phyloP scores from a whole-genome alignment of 1,140 invertebrate species.

The Drosophila funebris region DNA sequence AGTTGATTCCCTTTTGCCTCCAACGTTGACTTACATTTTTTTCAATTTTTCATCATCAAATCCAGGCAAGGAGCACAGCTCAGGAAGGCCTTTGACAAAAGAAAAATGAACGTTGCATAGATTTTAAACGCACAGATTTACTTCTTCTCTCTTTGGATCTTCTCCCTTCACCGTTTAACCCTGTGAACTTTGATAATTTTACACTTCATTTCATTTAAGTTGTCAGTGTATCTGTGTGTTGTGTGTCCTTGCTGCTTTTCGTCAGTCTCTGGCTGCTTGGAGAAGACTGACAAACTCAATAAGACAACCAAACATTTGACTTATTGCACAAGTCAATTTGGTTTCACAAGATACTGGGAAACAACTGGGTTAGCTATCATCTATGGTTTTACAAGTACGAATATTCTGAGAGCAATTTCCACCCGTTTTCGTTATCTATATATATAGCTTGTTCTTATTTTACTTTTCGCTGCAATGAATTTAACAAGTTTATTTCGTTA shows the following conservation, averaged over 20 bases:
- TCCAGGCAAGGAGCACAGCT: slow-evolving; percentile 13
- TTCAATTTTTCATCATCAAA: slow-evolving; percentile 81
- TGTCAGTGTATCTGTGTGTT: slow-evolving; percentile 16
- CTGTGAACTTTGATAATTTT: slow-evolving; percentile 64
- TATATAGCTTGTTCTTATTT: slow-evolving; percentile 22
- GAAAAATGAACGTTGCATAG: slow-evolving; percentile 76
- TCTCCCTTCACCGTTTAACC: background rate
- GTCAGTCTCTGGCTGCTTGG: background rate
- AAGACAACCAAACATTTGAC: slow-evolving; percentile 34
- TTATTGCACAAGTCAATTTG: slow-evolving; percentile 42
- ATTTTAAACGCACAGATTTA: slow-evolving; percentile 58
- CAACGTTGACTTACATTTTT: slow-evolving; percentile 70
- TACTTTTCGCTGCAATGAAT: slow-evolving; percentile 12
- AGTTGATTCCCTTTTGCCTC: slow-evolving; percentile 15
- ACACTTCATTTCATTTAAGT: slow-evolving; percentile 71
- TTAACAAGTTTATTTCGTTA: slow-evolving; percentile 61
- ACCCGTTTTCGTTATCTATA: background rate
- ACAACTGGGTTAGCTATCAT: slow-evolving; percentile 9
- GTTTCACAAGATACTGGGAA: background rate
- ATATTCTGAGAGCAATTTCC: background rate
- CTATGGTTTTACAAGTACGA: background rate
- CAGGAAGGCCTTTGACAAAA: slow-evolving; percentile 54
- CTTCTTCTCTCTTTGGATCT: background rate
- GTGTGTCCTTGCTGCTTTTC: slow-evolving; percentile 5
- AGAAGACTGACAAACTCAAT: slow-evolving; percentile 14